Evolutionary conservation across 2,797 vertebrate genomes (phyloP), one percentile per base, ranked within the genome.

Genomic region (Pseudochaenichthys georgianus): DNA sequence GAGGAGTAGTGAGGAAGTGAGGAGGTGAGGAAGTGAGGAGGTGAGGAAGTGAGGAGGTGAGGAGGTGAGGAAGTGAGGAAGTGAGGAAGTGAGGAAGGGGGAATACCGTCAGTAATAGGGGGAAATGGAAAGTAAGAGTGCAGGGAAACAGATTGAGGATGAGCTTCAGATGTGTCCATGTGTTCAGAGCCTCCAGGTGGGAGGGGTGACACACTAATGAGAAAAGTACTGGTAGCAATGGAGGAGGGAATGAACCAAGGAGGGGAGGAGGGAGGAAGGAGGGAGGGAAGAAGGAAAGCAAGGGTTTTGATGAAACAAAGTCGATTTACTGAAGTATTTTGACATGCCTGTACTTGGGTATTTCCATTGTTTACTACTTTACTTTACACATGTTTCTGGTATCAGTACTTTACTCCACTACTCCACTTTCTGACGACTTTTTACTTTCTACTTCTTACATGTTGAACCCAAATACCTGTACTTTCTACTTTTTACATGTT

Each of bases 151-250:
- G 93, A 88, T 85, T 79, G 87, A 85, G 84, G 88, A 83, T 78
- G 73, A 77, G 82, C 65, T 89, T 94, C 87, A 94, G 93, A 95
- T 95, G 92, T 91, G 92, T 94, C 94, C 95, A 95, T 95, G 93
- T 95, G 94, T 93, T 10, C 87, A 4, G 84, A 93, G 88, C 90
- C 90, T 90, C 83, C 87, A 89, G 94, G 93, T 92, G 93, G 92
- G 92, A 95, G 95, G 93, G 93, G 93, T 94, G 87, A 87, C 83
- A 91, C 88, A 85, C 90, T 93, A 95, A 95, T 95, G 93, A 94
- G 92, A 91, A 93, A 95, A 95, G 93, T 94, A 88, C 91, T 89
- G 88, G 75, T 84, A 88, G 89, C 94, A 93, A 94, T 91, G 87
- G 90, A 89, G 91, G 90, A 92, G 90, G 89, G 83, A 81, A 73